A percentile compares a stretch with the other conserved stretches of the same genome.
These are phyloP conservation scores for Acrocephalus scirpaceus DNA, from an alignment of 2,797 vertebrate species.

Conservation along the genomic window DNA sequence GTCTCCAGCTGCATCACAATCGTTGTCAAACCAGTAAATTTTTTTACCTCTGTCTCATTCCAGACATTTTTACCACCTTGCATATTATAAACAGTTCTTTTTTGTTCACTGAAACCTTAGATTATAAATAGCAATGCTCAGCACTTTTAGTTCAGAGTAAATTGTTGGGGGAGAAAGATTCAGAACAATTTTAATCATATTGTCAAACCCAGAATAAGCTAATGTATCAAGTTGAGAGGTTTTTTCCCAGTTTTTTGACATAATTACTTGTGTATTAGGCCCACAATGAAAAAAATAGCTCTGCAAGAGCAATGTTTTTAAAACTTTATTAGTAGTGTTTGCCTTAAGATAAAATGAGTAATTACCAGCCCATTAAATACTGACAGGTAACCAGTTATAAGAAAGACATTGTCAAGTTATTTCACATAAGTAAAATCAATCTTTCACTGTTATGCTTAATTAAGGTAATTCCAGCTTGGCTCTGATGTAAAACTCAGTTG, in stretches of 20 bases:
- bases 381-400: constrained; percentile 31
- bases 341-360: constrained; percentile 56
- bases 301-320: constrained; percentile 20
- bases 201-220: constrained; percentile 64
- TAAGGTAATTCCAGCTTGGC: background rate
- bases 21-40: background rate
- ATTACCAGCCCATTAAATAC: constrained; percentile 51
- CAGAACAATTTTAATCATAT: constrained; percentile 54
- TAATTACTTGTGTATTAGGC: constrained; percentile 52
- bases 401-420: constrained; percentile 15
- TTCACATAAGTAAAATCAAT: background rate
- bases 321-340: constrained; percentile 32
- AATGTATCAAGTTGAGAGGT: constrained; percentile 50
- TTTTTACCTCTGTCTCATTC: background rate
- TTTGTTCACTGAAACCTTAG: background rate
- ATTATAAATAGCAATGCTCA: background rate
- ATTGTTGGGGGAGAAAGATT: constrained; percentile 1
- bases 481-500: background rate
- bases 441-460: background rate
- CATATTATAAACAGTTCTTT: background rate
- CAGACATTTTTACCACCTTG: background rate
- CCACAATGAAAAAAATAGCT: constrained; percentile 34
- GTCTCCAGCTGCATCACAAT: background rate
- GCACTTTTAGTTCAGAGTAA: background rate
- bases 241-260: constrained; percentile 35